A percentile compares a stretch with the other conserved stretches of the same genome.
Evolutionary conservation across 2,113 vertebrate species (phyloP).

Genomic region (Fregata magnificens): DNA sequence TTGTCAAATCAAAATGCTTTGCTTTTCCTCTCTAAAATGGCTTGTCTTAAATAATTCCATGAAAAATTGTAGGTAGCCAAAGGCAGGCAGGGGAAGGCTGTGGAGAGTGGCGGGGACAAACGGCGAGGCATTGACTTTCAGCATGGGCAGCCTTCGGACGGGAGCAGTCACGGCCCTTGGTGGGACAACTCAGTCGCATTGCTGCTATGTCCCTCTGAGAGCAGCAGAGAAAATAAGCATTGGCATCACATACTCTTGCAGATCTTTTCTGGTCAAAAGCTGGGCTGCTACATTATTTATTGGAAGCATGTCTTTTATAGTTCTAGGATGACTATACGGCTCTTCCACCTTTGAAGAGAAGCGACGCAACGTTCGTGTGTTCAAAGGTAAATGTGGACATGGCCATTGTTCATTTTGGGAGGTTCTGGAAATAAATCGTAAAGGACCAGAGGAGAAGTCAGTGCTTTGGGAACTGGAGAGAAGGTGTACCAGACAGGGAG

Average conservation of each 20-base stretch:
- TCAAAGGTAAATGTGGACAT: background rate
- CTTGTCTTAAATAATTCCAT: background rate
- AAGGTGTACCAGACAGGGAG: background rate
- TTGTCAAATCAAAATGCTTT: background rate
- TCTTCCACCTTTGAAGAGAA: background rate
- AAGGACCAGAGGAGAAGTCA: background rate
- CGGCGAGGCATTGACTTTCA: background rate
- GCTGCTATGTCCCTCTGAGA: background rate
- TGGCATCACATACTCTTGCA: background rate
- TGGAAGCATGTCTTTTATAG: background rate
- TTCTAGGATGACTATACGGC: background rate
- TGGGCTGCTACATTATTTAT: background rate
- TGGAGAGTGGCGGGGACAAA: background rate
- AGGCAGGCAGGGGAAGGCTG: background rate
- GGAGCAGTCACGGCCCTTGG: background rate
- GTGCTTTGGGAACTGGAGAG: background rate
- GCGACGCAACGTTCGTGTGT: fast-evolving
- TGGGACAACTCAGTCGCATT: background rate
- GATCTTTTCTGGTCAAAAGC: background rate
- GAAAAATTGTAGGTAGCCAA: background rate
- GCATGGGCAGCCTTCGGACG: fast-evolving
- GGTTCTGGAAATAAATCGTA: background rate
- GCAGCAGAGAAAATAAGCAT: background rate
- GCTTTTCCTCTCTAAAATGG: background rate
- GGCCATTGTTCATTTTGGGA: background rate